Base-by-base conservation (phyloP, 2,888 invertebrate species). In the Helleia helle region DNA sequence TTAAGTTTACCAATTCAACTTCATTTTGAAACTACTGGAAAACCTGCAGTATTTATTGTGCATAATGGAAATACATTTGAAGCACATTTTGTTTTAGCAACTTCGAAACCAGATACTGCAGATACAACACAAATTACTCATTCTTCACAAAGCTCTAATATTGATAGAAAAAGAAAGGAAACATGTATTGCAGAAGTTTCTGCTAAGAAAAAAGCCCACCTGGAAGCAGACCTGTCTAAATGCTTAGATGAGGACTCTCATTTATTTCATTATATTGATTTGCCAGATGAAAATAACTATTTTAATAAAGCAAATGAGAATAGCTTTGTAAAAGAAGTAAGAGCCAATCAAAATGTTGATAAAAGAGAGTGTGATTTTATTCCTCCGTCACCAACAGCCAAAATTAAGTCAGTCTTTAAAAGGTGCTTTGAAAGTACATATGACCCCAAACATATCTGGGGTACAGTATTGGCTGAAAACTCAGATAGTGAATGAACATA, bases 1-100 rank as follows among this genome's bases (percentile, higher is more conserved):
- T 81, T 91, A 5, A 88, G 87, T 56, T 75, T 93, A 40, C 89
- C 91, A 38, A 57, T 96, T 3, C 86, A 87, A 31, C 63, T 94
- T 28, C 88, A 90, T 60, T 95, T 96, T 79, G 91, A 93, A 63
- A 86, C 86, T 25, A 89, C 92, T 38, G 96, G 95, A 54, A 89
- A 90, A 52, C 95, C 95, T 3, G 87, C 92, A 2, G 87, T 93
- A 24, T 90, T 94, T 48, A 86, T 91, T 49, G 83, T 93, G n/a
- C 89, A 91, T 54, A 91, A 91, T 68, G 87, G 88, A 42, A 76
- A 87, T 12, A 88, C 91, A 34, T 93, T 94, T 70, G 93, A 94
- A 74, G 91, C 90, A 11, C 89, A 91, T 57, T 90, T 95, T 62
- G 90, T 96, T 0, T 84, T 95, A 53, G 93, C 96, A 4, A 95